These are phyloP conservation scores for Trogon melanurus DNA, from an alignment of 2,113 vertebrate species.

Conservation along the genomic window DNA sequence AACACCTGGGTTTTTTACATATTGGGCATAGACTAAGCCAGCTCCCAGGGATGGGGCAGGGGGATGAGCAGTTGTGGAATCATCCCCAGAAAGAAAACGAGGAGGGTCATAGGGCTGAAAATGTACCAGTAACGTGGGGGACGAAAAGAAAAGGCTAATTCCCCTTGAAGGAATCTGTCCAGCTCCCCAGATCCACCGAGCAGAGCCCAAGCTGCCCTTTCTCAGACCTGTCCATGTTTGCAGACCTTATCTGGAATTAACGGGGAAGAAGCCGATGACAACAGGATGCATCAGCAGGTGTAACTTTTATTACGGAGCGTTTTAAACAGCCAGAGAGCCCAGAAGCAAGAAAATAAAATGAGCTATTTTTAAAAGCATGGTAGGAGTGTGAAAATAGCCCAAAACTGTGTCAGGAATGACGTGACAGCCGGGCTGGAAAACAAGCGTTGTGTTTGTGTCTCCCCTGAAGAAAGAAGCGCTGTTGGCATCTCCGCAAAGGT, in stretches of 20 bases:
- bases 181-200: rapidly evolving
- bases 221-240: background rate
- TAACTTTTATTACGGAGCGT: background rate
- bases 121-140: background rate
- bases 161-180: background rate
- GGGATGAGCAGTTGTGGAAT: background rate
- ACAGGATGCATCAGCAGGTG: background rate
- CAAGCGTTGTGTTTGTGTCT: rapidly evolving
- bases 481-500: background rate
- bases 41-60: background rate
- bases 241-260: rapidly evolving
- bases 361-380: background rate
- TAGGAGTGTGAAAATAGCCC: conserved; percentile 24
- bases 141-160: background rate
- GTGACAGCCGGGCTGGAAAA: background rate
- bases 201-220: background rate
- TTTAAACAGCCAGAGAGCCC: background rate
- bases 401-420: background rate
- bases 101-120: background rate
- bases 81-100: background rate
- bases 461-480: background rate
- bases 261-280: background rate
- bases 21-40: background rate
- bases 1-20: background rate
- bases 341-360: background rate